Percentiles rank a stretch among this genome's conserved stretches.
phyloP scores from a whole-genome alignment of 2,113 vertebrate genomes.

The Megalops atlanticus region DNA sequence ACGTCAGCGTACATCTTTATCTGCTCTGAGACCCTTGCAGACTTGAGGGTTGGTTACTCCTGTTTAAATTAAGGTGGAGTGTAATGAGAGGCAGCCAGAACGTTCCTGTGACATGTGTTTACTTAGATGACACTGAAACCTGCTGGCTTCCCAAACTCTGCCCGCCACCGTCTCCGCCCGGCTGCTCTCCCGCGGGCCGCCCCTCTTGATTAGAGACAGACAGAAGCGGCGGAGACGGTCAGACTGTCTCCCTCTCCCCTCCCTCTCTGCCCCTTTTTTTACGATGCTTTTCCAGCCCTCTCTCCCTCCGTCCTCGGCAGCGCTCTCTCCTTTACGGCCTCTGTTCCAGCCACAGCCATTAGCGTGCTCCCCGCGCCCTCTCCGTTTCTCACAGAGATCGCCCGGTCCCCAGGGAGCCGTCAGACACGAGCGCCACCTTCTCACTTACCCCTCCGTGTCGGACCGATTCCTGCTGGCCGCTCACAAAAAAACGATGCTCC shows the following conservation, averaged over 20 bases:
- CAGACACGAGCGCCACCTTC: not conserved
- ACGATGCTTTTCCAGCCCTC: not conserved
- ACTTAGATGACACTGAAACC: slow-evolving; percentile 15
- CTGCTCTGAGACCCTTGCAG: too few relatives aligned
- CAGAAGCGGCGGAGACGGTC: slow-evolving; percentile 55
- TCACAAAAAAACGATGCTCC: not conserved
- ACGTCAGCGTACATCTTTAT: slow-evolving; percentile 11
- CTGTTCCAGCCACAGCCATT: slow-evolving; percentile 23
- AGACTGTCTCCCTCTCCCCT: slow-evolving; percentile 57
- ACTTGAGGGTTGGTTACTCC: too few relatives aligned
- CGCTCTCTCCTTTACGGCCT: slow-evolving; percentile 24
- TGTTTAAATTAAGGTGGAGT: slow-evolving; percentile 25
- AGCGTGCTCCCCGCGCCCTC: slow-evolving; percentile 32
- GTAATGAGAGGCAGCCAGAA: slow-evolving; percentile 26
- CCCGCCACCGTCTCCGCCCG: slow-evolving; percentile 42
- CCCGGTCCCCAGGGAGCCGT: not conserved
- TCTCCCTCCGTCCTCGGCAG: not conserved
- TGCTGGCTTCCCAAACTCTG: not conserved
- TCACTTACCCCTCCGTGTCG: not conserved
- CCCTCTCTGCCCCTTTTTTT: slow-evolving; percentile 24
- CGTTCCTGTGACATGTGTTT: not conserved
- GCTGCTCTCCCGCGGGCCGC: slow-evolving; percentile 53
- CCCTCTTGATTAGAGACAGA: slow-evolving; percentile 63
- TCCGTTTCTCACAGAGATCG: slow-evolving; percentile 9
- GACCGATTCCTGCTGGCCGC: not conserved